A percentile compares a stretch with the other conserved stretches of the same genome.
These are phyloP conservation scores for Pogona vitticeps DNA, from an alignment of 2,113 vertebrate species.

Conservation along the genomic window DNA sequence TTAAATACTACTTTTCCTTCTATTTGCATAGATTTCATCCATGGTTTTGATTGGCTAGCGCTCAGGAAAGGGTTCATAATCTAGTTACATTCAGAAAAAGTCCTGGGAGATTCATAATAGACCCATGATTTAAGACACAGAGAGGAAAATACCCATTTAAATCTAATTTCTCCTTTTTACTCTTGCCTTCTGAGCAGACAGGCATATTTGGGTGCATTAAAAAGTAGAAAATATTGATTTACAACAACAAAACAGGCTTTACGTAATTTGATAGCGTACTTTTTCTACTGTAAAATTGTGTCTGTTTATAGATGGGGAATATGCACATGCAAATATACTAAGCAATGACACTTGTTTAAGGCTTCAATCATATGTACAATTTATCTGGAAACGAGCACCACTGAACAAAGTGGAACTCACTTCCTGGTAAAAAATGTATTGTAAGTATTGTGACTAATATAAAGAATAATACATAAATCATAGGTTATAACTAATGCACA, in stretches of 20 bases:
- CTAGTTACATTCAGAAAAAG: not conserved
- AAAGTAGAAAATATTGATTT: not conserved
- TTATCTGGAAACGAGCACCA: not conserved
- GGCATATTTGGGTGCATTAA: not conserved
- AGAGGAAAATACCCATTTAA: not conserved
- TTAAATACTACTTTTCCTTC: not conserved
- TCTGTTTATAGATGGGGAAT: not conserved
- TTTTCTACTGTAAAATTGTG: not conserved
- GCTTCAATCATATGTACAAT: not conserved
- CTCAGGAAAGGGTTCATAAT: not conserved
- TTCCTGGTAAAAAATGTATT: not conserved
- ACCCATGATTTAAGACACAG: not conserved
- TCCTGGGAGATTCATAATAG: not conserved
- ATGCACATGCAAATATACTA: not conserved
- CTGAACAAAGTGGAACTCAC: not conserved
- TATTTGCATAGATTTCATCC: not conserved
- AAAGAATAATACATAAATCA: too few relatives aligned
- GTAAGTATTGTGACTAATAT: too few relatives aligned
- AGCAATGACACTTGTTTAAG: not conserved
- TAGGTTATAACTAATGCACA: too few relatives aligned
- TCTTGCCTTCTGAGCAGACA: not conserved
- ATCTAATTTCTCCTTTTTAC: not conserved
- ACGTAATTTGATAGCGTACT: not conserved
- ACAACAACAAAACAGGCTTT: not conserved
- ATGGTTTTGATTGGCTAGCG: not conserved